phyloP scores from a whole-genome alignment of 2,797 vertebrate species.

The Sarcophilus harrisii region DNA sequence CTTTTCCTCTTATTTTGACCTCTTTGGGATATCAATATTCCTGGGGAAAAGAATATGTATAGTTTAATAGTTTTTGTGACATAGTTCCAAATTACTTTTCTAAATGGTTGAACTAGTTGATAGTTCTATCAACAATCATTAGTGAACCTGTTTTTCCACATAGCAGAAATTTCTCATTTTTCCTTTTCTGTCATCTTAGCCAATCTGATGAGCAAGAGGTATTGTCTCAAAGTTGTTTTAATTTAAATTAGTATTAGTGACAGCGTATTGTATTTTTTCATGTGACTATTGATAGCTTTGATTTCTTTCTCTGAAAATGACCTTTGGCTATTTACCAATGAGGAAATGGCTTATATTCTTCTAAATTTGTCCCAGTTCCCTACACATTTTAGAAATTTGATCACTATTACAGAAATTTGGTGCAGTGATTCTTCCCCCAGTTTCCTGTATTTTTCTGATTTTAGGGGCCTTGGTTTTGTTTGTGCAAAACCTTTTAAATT shows the following conservation, averaged over 20 bases:
- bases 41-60: background rate
- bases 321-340: background rate
- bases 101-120: background rate
- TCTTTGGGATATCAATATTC: background rate
- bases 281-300: background rate
- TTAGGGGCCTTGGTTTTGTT: background rate
- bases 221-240: background rate
- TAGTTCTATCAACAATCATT: background rate
- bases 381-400: background rate
- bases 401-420: background rate
- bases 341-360: background rate
- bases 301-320: background rate
- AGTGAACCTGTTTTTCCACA: background rate
- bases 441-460: background rate
- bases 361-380: background rate
- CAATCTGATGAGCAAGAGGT: background rate
- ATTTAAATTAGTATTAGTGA: background rate
- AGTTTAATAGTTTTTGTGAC: background rate
- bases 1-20: background rate
- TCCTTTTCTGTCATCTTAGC: background rate
- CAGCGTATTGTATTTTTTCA: background rate
- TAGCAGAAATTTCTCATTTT: background rate
- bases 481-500: background rate
- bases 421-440: background rate
- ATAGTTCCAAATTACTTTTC: background rate